A percentile compares a stretch with the other conserved stretches of the same genome.
Evolutionary conservation across 2,888 invertebrate genomes (phyloP).

Genomic region (Lasioglossum marginatum): DNA sequence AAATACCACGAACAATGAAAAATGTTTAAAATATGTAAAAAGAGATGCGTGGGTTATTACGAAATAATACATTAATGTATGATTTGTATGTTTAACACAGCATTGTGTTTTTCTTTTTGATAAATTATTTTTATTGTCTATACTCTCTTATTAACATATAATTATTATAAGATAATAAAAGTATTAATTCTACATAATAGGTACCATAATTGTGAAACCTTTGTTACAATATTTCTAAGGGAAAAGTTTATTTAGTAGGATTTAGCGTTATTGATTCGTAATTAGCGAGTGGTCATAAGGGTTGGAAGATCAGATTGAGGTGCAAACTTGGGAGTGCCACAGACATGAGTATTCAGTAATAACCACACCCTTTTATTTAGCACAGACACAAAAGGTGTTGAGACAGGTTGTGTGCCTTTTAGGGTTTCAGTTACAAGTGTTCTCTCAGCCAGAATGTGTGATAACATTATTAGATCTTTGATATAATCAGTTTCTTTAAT

Average conservation of each 20-base stretch:
- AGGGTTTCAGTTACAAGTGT: slow-evolving; percentile 51
- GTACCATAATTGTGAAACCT: slow-evolving; percentile 56
- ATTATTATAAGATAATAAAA: slow-evolving; percentile 76
- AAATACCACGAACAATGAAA: slow-evolving; percentile 33
- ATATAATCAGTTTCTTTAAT: slow-evolving; percentile 10
- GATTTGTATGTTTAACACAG: slow-evolving; percentile 59
- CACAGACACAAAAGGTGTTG: slow-evolving; percentile 24
- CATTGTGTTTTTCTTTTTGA: slow-evolving; percentile 74
- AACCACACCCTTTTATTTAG: slow-evolving; percentile 73
- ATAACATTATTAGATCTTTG: slow-evolving; percentile 20
- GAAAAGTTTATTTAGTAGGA: slow-evolving; percentile 19
- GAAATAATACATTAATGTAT: slow-evolving; percentile 41
- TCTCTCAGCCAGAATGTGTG: slow-evolving; percentile 21
- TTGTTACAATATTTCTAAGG: slow-evolving; percentile 14
- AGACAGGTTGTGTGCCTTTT: slow-evolving; percentile 29
- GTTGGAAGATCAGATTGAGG: slow-evolving; percentile 44
- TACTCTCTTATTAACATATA: slow-evolving; percentile 75
- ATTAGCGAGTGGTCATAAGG: slow-evolving; percentile 30
- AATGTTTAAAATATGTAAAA: slow-evolving; percentile 24
- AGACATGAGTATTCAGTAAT: slow-evolving; percentile 71
- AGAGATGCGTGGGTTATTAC: slow-evolving; percentile 54
- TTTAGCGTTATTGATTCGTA: slow-evolving; percentile 61
- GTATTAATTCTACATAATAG: slow-evolving; percentile 58
- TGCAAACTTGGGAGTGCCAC: slow-evolving; percentile 77
- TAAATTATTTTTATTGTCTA: slow-evolving; percentile 79